Conservation (phyloP, 2,888 invertebrate species). For the Caenorhabditis sp. region DNA sequence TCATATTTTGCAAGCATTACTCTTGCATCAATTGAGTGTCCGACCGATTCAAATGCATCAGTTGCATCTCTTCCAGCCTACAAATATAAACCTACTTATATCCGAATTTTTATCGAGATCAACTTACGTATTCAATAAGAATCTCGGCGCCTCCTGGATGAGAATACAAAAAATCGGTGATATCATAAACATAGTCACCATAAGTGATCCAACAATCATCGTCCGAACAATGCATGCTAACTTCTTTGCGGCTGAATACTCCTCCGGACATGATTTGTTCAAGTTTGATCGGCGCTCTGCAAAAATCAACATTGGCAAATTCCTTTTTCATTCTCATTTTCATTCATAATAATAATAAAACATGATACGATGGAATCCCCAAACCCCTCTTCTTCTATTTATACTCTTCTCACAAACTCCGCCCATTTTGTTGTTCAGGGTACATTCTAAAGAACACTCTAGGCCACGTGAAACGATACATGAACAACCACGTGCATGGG, state of each 20-base stretch:
- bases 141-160: conserved; percentile 59
- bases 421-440: neutral
- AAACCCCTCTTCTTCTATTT: neutral
- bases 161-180: conserved; percentile 52
- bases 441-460: neutral
- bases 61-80: conserved; percentile 64
- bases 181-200: conserved; percentile 52
- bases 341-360: too few species aligned
- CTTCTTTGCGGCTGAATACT: conserved; percentile 47
- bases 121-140: conserved; percentile 57
- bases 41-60: conserved; percentile 60
- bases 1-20: conserved; percentile 46
- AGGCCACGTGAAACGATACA: neutral
- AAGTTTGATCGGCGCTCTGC: neutral
- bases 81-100: conserved; percentile 21
- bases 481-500: neutral
- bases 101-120: neutral
- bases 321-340: too few species aligned
- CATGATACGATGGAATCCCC: neutral
- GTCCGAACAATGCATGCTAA: conserved; percentile 47
- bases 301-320: neutral
- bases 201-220: conserved; percentile 57
- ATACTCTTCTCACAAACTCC: neutral
- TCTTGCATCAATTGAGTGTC: conserved; percentile 58
- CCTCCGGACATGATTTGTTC: neutral